Conservation (phyloP, 2,797 vertebrate species). For the Scomberomorus guttatus region DNA sequence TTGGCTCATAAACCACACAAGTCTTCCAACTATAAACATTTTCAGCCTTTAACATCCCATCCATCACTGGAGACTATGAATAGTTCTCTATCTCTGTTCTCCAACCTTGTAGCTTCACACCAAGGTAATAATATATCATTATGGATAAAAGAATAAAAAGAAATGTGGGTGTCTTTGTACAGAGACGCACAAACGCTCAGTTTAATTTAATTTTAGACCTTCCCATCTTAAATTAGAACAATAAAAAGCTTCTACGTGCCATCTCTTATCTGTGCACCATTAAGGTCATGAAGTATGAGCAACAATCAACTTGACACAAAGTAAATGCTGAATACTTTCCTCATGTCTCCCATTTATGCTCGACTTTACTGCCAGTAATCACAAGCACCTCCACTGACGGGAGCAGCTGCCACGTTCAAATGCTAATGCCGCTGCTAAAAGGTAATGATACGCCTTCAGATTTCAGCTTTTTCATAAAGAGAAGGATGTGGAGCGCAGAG, state of each 20-base stretch:
- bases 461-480: constrained; percentile 4
- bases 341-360: neutral
- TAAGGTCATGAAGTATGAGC: constrained; percentile 6
- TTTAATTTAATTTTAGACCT: constrained; percentile 11
- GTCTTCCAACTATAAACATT: constrained; percentile 28
- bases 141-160: neutral
- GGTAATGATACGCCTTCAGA: constrained; percentile 32
- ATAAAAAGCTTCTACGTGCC: neutral
- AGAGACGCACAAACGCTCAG: neutral
- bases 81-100: constrained; percentile 9
- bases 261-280: neutral
- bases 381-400: neutral
- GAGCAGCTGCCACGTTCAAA: constrained; percentile 53
- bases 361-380: neutral
- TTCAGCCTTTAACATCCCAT: constrained; percentile 40
- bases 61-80: constrained; percentile 35
- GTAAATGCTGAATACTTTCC: constrained; percentile 3
- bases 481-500: neutral
- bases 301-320: neutral
- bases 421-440: constrained; percentile 43
- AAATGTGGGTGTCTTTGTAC: constrained; percentile 18
- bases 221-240: constrained; percentile 16
- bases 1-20: constrained; percentile 38
- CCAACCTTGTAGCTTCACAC: constrained; percentile 6
- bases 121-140: constrained; percentile 47